phyloP scores from a whole-genome alignment of 2,797 vertebrate species.

The Hybognathus amarus region DNA sequence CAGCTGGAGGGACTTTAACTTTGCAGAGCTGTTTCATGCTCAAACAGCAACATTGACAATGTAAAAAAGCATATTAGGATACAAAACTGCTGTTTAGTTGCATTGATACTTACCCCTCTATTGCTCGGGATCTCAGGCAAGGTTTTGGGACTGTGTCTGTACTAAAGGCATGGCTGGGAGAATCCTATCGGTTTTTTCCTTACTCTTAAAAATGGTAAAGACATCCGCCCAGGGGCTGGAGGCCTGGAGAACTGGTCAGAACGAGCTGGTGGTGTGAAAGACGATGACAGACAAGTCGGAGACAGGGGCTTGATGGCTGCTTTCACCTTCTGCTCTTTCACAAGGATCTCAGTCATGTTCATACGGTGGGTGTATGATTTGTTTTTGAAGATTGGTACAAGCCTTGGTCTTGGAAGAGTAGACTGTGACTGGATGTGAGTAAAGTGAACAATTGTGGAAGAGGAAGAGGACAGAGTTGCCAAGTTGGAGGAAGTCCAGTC shows the following conservation, averaged over 20 bases:
- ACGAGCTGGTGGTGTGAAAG: not conserved
- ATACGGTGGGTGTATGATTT: constrained; percentile 51
- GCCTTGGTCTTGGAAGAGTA: constrained; percentile 51
- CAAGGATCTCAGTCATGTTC: constrained; percentile 59
- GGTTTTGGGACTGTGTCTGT: constrained; percentile 5
- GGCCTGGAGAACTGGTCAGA: constrained; percentile 18
- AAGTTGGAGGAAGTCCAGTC: constrained; percentile 17
- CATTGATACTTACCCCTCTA: constrained; percentile 50
- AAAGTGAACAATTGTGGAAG: constrained; percentile 9
- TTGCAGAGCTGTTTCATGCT: not conserved
- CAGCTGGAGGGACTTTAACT: not conserved
- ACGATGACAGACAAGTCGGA: constrained; percentile 10
- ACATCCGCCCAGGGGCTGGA: not conserved
- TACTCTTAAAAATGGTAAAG: constrained; percentile 12
- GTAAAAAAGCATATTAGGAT: too few species aligned
- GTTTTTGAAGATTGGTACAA: constrained; percentile 72
- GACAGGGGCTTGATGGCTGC: not conserved
- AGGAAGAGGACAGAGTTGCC: constrained; percentile 1
- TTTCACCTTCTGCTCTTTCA: constrained; percentile 7
- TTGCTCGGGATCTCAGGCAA: constrained; percentile 42
- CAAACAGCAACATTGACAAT: not conserved
- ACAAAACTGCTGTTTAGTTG: not conserved
- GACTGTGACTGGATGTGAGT: constrained; percentile 14
- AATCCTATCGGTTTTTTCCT: not conserved
- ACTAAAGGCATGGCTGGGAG: not conserved